phyloP scores from a whole-genome alignment of 2,888 invertebrate genomes.

The Ecliptopera silaceata region DNA sequence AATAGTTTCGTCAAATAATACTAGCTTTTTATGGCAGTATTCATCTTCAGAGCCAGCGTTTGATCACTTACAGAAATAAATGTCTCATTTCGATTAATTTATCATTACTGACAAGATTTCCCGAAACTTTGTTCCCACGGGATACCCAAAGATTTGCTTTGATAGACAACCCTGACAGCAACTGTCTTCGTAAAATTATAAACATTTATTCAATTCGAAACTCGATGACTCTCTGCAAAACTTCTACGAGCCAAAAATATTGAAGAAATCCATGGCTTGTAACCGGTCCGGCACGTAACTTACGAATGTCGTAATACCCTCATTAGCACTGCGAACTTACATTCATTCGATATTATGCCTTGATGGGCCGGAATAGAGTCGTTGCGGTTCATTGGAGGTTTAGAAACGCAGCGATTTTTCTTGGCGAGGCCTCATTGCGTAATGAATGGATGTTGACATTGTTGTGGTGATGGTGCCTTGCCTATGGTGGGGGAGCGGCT shows the following conservation, averaged over 20 bases:
- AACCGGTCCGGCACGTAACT: slow-evolving; percentile 39
- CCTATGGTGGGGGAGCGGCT: slow-evolving; percentile 29
- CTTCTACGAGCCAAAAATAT: slow-evolving; percentile 33
- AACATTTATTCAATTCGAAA: not conserved
- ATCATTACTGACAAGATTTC: not conserved
- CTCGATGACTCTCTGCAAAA: slow-evolving; percentile 15
- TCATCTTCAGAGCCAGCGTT: not conserved
- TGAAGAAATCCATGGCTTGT: slow-evolving; percentile 34
- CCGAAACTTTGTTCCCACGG: not conserved
- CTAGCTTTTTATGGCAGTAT: no score
- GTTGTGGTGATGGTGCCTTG: slow-evolving; percentile 50
- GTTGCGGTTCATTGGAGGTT: slow-evolving; percentile 40
- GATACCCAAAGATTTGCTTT: not conserved
- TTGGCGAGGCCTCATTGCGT: slow-evolving; percentile 74
- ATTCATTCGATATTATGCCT: slow-evolving; percentile 37
- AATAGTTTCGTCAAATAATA: slow-evolving; percentile 3
- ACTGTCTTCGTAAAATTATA: slow-evolving; percentile 5
- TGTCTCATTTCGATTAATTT: not conserved
- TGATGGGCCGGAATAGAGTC: slow-evolving; percentile 41
- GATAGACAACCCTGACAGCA: not conserved
- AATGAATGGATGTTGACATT: slow-evolving; percentile 77
- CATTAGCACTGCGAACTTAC: slow-evolving; percentile 35
- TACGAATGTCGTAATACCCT: slow-evolving; percentile 39
- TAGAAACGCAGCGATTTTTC: slow-evolving; percentile 67
- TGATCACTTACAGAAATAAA: not conserved